Base-by-base conservation (phyloP, 2,888 invertebrate genomes). In the Spilarctia lutea region DNA sequence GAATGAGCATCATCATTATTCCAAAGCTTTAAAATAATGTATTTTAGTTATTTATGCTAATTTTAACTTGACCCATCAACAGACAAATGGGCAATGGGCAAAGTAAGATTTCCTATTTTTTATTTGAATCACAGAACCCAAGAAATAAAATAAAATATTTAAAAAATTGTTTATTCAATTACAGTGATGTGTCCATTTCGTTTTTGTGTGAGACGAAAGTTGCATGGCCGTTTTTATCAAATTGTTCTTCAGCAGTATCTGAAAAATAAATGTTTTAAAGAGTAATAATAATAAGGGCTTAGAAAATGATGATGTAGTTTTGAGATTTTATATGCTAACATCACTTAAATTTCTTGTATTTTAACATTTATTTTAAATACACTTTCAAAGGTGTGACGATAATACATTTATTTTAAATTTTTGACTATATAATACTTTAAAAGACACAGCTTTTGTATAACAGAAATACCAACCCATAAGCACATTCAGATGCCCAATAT, bases 211-310 rank as follows among this genome's bases (percentile, higher is more conserved):
- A 79, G 8, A 74, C 63, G 63, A 85, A 60, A n/a, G 39, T 87
- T 3, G 79, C 76, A 10, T 83, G 82, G 7, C 83, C 86, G 33
- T 87, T 84, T 24, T 91, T 91, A 48, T 91, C 87, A 30, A 93
- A 74, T 75, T 92, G 93, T n/a, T 94, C 80, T 70, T 90, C 89
- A 72, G 88, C 86, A 13, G 85, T 83, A 78, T 90, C 94, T 94
- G 91, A 16, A 90, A 91, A 56, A 73, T 75, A 75, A 45, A 48
- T 16, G 4, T 3, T 18, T 30, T 30, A 2, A 30, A 63, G 16
- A 52, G 24, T 2, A n/a, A n/a, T n/a, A n/a, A n/a, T n/a, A n/a
- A n/a, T n/a, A n/a, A n/a, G n/a, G n/a, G n/a, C 16, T 20, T 20
- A 24, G 2, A 52, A 52, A 24, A 52, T 24, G 52, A 8, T 52